phyloP scores from a whole-genome alignment of 2,113 vertebrate genomes.

The Athene noctua region DNA sequence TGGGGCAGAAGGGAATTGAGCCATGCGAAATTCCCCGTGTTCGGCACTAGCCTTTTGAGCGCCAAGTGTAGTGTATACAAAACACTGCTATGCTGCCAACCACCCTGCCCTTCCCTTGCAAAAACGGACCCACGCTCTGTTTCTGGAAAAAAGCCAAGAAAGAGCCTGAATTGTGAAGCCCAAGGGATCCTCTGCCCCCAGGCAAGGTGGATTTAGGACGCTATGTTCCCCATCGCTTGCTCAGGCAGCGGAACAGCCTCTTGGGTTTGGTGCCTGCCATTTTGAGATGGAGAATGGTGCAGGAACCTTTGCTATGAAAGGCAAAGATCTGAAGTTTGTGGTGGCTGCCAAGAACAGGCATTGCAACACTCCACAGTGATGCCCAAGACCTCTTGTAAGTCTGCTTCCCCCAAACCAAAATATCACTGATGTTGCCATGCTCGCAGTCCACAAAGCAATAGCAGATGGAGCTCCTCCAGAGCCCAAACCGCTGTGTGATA shows the following conservation, averaged over 20 bases:
- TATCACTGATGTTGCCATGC: rapidly evolving
- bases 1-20: background rate
- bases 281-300: background rate
- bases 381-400: background rate
- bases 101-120: constrained; percentile 13
- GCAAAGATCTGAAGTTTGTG: background rate
- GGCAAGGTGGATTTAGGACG: background rate
- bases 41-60: background rate
- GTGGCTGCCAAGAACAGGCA: background rate
- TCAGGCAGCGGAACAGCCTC: background rate
- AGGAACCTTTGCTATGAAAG: background rate
- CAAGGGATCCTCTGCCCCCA: background rate
- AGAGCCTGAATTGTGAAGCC: background rate
- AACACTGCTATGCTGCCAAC: background rate
- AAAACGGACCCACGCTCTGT: background rate
- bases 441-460: background rate
- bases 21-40: constrained; percentile 26
- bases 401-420: background rate
- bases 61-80: background rate
- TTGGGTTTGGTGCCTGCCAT: background rate
- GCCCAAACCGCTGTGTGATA: background rate
- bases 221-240: background rate
- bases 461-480: background rate
- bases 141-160: constrained; percentile 7
- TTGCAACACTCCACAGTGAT: background rate